These are phyloP conservation scores for Cacatua alba DNA, from an alignment of 2,113 vertebrate genomes.

Conservation along the genomic window DNA sequence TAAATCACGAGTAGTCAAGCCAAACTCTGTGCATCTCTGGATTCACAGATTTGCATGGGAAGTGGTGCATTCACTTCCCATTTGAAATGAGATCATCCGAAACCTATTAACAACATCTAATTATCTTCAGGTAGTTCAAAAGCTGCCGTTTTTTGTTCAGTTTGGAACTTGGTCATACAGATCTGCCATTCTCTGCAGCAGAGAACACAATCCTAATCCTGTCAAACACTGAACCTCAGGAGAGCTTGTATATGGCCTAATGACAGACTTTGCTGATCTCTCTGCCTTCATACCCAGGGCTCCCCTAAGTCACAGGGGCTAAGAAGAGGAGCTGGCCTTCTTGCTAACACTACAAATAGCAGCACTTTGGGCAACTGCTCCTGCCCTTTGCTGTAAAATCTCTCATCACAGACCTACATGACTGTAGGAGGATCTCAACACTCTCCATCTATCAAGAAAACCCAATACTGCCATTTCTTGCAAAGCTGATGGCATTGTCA, in stretches of 20 bases:
- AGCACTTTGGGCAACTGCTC: neutral
- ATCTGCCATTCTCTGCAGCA: neutral
- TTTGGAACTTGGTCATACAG: neutral
- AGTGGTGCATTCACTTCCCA: neutral
- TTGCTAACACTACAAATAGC: neutral
- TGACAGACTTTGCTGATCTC: neutral
- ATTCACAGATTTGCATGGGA: neutral
- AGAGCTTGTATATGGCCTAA: neutral
- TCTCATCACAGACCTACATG: neutral
- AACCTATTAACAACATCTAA: neutral
- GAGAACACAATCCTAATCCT: neutral
- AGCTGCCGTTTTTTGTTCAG: neutral
- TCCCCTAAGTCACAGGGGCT: neutral
- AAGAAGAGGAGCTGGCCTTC: neutral
- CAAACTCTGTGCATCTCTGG: neutral
- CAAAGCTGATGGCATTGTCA: neutral
- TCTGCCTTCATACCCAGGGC: neutral
- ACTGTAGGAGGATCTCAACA: neutral
- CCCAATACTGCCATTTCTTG: neutral
- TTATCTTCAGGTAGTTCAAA: neutral
- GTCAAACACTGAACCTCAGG: neutral
- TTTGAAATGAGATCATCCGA: neutral
- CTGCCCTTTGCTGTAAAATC: neutral
- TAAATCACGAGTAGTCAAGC: conserved; percentile 24
- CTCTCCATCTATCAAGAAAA: neutral